Evolutionary conservation across 2,888 invertebrate species (phyloP).

Genomic region (Syritta pipiens): DNA sequence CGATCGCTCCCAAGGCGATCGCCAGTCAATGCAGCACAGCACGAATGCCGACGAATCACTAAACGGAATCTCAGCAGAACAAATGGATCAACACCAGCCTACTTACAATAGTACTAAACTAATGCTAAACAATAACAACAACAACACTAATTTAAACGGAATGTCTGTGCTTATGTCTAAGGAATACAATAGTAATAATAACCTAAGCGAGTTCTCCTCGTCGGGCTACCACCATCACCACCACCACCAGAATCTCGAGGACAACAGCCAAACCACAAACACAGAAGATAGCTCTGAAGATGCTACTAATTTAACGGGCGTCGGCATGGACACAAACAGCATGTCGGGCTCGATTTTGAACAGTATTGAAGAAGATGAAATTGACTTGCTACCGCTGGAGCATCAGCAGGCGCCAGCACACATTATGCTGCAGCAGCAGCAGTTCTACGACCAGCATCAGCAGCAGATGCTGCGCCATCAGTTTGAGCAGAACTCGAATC

Average conservation of each 20-base stretch:
- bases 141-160: conserved; percentile 66
- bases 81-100: conserved; percentile 70
- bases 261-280: conserved; percentile 64
- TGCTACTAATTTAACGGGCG: conserved; percentile 64
- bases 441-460: conserved; percentile 70
- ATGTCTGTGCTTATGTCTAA: conserved; percentile 57
- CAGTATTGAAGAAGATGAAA: conserved; percentile 68
- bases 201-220: conserved; percentile 44
- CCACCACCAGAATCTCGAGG: conserved; percentile 54
- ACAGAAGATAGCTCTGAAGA: conserved; percentile 67
- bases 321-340: conserved; percentile 63
- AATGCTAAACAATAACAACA: conserved; percentile 65
- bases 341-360: conserved; percentile 66
- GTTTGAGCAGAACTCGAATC: conserved; percentile 67
- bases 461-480: conserved; percentile 70
- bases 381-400: conserved; percentile 56
- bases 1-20: conserved; percentile 40
- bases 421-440: conserved; percentile 68
- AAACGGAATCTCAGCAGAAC: conserved; percentile 58
- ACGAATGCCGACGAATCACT: conserved; percentile 49
- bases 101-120: conserved; percentile 63
- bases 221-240: conserved; percentile 47
- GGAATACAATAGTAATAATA: conserved; percentile 58
- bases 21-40: conserved; percentile 22
- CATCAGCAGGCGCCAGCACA: conserved; percentile 70